Conservation (phyloP, 2,113 vertebrate genomes). For the Galemys pyrenaicus region DNA sequence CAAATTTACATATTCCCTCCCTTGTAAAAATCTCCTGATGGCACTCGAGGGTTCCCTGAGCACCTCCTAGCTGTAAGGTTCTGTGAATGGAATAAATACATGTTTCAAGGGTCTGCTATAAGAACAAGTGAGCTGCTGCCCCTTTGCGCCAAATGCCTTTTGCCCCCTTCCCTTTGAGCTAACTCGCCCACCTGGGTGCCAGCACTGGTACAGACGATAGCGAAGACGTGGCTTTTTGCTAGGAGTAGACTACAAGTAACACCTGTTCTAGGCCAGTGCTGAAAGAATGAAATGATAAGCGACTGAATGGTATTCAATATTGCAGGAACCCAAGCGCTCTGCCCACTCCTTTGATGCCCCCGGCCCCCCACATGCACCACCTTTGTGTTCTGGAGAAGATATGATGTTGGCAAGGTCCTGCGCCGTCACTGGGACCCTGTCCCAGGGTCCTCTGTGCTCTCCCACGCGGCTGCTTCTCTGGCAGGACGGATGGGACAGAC, state of each 20-base stretch:
- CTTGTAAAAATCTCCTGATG: neutral
- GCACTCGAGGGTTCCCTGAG: neutral
- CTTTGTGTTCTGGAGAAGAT: slow-evolving; percentile 23
- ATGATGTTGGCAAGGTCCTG: neutral
- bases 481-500: neutral
- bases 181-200: neutral
- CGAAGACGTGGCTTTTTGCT: neutral
- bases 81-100: neutral
- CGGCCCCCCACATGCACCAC: neutral
- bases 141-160: neutral
- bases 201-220: neutral
- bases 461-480: neutral
- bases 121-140: neutral
- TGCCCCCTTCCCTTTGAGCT: neutral
- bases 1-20: neutral
- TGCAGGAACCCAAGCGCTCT: neutral
- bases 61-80: neutral
- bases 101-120: neutral
- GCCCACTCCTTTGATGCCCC: neutral
- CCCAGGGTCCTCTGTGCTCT: neutral
- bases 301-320: neutral
- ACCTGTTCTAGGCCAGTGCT: neutral
- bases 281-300: neutral
- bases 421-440: neutral
- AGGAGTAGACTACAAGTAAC: neutral